Evolutionary conservation across 2,888 invertebrate genomes (phyloP), one percentile per base, ranked within the genome.

Genomic region (Netelia fuscicornis): DNA sequence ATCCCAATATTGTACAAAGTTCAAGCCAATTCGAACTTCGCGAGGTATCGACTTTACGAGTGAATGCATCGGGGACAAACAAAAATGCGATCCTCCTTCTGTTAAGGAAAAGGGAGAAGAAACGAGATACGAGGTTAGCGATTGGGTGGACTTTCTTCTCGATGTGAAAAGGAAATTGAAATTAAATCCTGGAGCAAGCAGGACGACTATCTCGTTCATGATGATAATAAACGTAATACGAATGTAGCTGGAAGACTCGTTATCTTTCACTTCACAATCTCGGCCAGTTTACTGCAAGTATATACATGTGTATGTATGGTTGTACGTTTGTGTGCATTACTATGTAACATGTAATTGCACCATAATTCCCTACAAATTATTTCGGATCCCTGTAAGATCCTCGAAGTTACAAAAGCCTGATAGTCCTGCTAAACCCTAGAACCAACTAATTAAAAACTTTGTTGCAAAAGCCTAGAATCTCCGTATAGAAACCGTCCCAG

Each of bases 151-250:
- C 13, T 48, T 48, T 48, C 13, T 13, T 48, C 20, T 67, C 74
- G 11, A 42, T 20, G 64, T 30, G 30, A 54, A 13, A 48, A 9
- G 13, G 13, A 20, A 62, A 25, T 62, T 62, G 62, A 62, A 62
- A 25, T 25, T 62, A 13, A 25, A 62, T 62, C 25, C 11, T 8
- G 23, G 20, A 11, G 48, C 17, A 52, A 20, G 62, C 11, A 75
- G 54, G 48, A 13, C 48, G 48, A 13, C 44, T 65, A 54, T 37
- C 37, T 65, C 64, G 75, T 52, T 75, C 48, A 10, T 48, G 48
- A 3, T 1, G 13, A 48, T 48, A 62, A 20, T 25, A 23, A 62
- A 62, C 6, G 30, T 11, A 62, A 25, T 13, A 20, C 9, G 11
- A 30, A 62, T 25, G 25, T 30, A 58, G 9, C 9, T 8, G 58